These are phyloP conservation scores for Cygnus atratus DNA, from an alignment of 2,113 vertebrate species.

Conservation along the genomic window DNA sequence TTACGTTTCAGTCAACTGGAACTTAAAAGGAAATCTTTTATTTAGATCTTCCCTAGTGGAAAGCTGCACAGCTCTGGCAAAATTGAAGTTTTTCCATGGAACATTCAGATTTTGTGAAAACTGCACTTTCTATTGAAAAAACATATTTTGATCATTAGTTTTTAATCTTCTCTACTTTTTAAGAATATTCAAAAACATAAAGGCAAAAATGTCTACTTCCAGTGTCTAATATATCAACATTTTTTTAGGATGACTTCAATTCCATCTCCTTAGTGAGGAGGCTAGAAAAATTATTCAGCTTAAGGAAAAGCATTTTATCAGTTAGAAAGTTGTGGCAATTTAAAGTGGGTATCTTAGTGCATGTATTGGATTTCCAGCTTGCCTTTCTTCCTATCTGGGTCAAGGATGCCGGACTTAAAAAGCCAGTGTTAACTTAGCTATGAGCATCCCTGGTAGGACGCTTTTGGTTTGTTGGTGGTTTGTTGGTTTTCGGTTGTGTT, in stretches of 20 bases:
- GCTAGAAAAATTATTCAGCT: slow-evolving; percentile 46
- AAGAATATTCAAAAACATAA: neutral
- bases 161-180: slow-evolving; percentile 17
- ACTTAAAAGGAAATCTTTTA: slow-evolving; percentile 61
- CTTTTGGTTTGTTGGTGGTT: neutral
- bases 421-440: neutral
- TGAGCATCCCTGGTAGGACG: neutral
- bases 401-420: neutral
- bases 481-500: neutral
- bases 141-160: neutral
- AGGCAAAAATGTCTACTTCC: slow-evolving; percentile 12
- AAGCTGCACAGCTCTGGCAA: slow-evolving; percentile 37
- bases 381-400: slow-evolving; percentile 33
- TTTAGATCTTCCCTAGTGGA: slow-evolving; percentile 40
- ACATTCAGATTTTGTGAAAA: slow-evolving; percentile 51
- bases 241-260: slow-evolving; percentile 10
- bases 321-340: slow-evolving; percentile 38
- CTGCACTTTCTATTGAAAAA: neutral
- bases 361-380: slow-evolving; percentile 23
- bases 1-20: slow-evolving; percentile 44
- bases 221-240: neutral
- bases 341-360: slow-evolving; percentile 42
- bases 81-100: slow-evolving; percentile 54
- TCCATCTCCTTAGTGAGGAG: neutral
- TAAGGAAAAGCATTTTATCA: slow-evolving; percentile 58